A percentile compares a stretch with the other conserved stretches of the same genome.
Conservation (phyloP, 2,797 vertebrate species). For the Sebastes hubbsi region DNA sequence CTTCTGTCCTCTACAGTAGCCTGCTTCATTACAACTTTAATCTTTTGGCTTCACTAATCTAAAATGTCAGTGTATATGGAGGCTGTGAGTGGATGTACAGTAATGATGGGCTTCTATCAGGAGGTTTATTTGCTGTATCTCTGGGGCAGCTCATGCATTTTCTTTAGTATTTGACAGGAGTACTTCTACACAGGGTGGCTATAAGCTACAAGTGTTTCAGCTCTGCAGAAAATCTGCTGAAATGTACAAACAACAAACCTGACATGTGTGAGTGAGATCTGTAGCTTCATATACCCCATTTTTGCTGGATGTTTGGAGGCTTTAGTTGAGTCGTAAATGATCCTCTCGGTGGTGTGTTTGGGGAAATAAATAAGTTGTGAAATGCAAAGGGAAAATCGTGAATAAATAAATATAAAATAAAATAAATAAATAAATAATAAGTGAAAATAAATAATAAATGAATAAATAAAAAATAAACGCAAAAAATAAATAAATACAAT, state of each 20-base stretch:
- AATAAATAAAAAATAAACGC: too few species aligned
- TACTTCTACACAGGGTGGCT: slow-evolving; percentile 7
- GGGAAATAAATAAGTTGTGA: too few species aligned
- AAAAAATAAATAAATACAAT: too few species aligned
- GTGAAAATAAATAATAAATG: too few species aligned
- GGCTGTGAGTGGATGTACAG: background rate
- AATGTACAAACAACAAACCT: background rate
- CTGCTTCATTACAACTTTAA: slow-evolving; percentile 20
- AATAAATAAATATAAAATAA: too few species aligned
- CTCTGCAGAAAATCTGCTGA: background rate
- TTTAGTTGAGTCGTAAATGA: slow-evolving; percentile 23
- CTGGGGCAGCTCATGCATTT: background rate
- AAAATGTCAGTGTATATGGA: slow-evolving; percentile 13
- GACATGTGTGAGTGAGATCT: background rate
- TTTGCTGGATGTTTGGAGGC: slow-evolving; percentile 51
- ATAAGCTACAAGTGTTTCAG: slow-evolving; percentile 27
- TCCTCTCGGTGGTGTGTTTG: too few species aligned
- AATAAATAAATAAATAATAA: too few species aligned
- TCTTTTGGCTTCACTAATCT: slow-evolving; percentile 36
- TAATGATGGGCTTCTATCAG: background rate
- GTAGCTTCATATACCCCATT: slow-evolving; percentile 76
- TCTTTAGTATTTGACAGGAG: background rate
- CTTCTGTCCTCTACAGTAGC: background rate
- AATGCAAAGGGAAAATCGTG: too few species aligned
- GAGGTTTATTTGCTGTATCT: background rate